These are phyloP conservation scores for Zaprionus kolodkinae DNA, from an alignment of 1,140 invertebrate species.

Conservation along the genomic window DNA sequence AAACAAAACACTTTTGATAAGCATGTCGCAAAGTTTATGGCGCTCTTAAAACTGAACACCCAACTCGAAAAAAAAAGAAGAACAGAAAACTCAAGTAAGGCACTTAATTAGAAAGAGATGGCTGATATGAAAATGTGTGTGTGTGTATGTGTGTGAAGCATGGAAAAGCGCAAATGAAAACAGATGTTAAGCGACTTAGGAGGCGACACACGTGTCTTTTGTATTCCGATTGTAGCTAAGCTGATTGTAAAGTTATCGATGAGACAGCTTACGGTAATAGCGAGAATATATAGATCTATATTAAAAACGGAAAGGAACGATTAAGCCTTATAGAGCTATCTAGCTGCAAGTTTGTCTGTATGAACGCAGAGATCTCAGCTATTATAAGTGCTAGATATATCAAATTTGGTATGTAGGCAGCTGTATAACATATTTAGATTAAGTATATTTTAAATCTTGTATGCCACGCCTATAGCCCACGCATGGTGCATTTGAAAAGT, in stretches of 20 bases:
- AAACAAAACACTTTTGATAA: slow-evolving; percentile 79
- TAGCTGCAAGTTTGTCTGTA: not conserved
- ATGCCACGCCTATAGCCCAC: not conserved
- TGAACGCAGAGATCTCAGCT: not conserved
- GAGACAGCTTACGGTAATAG: not conserved
- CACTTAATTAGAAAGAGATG: slow-evolving; percentile 52
- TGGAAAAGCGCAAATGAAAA: slow-evolving; percentile 4
- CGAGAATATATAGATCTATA: not conserved
- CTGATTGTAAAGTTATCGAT: not conserved
- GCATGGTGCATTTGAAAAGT: too few species aligned
- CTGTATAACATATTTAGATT: not conserved
- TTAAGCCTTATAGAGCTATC: not conserved
- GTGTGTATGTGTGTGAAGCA: not conserved
- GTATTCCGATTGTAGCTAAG: not conserved
- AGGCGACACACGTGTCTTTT: slow-evolving; percentile 2
- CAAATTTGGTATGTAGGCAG: not conserved
- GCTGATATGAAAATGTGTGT: slow-evolving; percentile 11
- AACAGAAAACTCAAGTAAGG: not conserved
- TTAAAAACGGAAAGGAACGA: not conserved
- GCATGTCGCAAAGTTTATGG: slow-evolving; percentile 54
- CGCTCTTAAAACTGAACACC: slow-evolving; percentile 32
- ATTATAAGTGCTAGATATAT: not conserved
- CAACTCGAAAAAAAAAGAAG: not conserved
- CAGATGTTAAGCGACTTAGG: slow-evolving; percentile 4
- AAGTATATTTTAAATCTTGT: not conserved